These are phyloP conservation scores for Amphipyra tragopoginis DNA, from an alignment of 2,888 invertebrate genomes.

Conservation along the genomic window DNA sequence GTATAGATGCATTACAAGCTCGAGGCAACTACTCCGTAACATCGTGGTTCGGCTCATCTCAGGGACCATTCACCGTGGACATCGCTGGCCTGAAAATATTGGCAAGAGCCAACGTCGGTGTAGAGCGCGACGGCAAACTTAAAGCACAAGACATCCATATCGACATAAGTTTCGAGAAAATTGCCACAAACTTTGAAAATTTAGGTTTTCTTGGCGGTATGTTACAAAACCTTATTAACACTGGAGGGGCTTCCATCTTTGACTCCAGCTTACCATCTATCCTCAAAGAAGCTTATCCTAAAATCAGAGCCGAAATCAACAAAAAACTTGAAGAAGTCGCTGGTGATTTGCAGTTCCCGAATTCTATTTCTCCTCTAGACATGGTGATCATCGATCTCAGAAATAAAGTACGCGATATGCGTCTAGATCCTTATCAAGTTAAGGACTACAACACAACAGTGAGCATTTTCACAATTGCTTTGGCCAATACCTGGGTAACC, in stretches of 20 bases:
- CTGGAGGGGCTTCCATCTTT: constrained; percentile 94
- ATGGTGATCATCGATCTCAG: constrained; percentile 94
- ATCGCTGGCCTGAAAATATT: constrained; percentile 92
- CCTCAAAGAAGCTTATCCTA: constrained; percentile 93
- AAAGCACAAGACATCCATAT: constrained; percentile 94
- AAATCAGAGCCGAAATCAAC: constrained; percentile 93
- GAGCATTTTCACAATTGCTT: constrained; percentile 91
- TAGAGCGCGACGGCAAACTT: constrained; percentile 93
- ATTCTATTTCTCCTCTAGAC: constrained; percentile 96
- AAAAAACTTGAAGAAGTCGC: constrained; percentile 92
- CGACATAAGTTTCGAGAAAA: constrained; percentile 93
- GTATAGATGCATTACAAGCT: constrained; percentile 92
- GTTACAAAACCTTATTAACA: constrained; percentile 94
- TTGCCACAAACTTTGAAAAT: constrained; percentile 95
- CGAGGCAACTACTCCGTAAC: constrained; percentile 94
- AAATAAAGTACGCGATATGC: constrained; percentile 91
- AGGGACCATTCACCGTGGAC: constrained; percentile 94
- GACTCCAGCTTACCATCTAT: constrained; percentile 96
- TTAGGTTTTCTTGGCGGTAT: constrained; percentile 93
- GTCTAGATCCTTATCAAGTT: constrained; percentile 94
- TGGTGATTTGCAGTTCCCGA: constrained; percentile 93
- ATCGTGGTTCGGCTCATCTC: constrained; percentile 91
- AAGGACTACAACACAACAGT: constrained; percentile 93
- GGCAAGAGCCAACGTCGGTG: constrained; percentile 92
- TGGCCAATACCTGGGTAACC: constrained; percentile 93